Evolutionary conservation across 2,888 invertebrate species (phyloP).

Genomic region (Apodemia duryi): DNA sequence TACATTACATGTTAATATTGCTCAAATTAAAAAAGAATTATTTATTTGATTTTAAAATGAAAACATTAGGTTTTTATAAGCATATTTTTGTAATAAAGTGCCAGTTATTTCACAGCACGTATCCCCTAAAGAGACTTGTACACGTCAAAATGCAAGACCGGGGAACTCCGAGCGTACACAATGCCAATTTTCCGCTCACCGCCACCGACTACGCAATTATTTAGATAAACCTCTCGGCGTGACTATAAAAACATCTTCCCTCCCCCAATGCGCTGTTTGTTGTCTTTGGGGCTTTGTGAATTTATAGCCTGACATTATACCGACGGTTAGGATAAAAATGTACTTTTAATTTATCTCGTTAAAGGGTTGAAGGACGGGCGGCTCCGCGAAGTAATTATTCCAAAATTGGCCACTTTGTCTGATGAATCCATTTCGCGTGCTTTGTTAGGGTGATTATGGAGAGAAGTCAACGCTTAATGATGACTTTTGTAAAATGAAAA

Average conservation of each 20-base stretch:
- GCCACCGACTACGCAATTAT: constrained; percentile 78
- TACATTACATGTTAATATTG: too few relatives aligned
- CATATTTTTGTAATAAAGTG: constrained; percentile 27
- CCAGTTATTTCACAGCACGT: constrained; percentile 29
- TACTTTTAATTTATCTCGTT: constrained; percentile 80
- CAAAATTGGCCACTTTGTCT: constrained; percentile 77
- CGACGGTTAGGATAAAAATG: constrained; percentile 76
- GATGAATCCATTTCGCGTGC: constrained; percentile 74
- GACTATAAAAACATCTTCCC: constrained; percentile 78
- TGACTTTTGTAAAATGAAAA: constrained; percentile 63
- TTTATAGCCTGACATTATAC: constrained; percentile 72
- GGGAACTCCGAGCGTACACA: constrained; percentile 42
- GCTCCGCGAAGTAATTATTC: constrained; percentile 77
- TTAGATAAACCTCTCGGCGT: constrained; percentile 79
- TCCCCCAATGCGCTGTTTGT: constrained; percentile 64
- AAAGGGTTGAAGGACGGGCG: constrained; percentile 77
- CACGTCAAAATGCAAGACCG: constrained; percentile 35
- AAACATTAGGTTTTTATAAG: too few relatives aligned
- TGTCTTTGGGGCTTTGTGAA: constrained; percentile 77
- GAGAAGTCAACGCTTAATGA: constrained; percentile 68
- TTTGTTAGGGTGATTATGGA: constrained; percentile 60
- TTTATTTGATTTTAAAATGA: too few relatives aligned
- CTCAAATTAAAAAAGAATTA: too few relatives aligned
- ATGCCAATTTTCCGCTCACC: constrained; percentile 77
- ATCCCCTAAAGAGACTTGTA: constrained; percentile 33